Evolutionary conservation across 2,113 vertebrate species (phyloP).

Genomic region (Hymenochirus boettgeri): DNA sequence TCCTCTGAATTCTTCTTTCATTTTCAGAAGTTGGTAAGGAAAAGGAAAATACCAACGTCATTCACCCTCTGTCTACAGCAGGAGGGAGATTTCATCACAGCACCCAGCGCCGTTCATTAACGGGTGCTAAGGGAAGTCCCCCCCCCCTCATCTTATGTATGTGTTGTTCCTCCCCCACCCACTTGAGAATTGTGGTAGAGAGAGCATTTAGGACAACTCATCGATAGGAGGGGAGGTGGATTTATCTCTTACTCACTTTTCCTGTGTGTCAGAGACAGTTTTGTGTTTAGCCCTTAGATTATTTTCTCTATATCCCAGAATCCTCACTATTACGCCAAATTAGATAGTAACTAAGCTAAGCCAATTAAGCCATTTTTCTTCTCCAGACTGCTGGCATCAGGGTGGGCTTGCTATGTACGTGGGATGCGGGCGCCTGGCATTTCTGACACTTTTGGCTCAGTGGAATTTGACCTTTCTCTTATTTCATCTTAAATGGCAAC

Average conservation of each 20-base stretch:
- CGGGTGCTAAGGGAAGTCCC: constrained; percentile 26
- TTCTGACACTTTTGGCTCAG: constrained; percentile 18
- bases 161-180: constrained; percentile 12
- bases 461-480: constrained; percentile 28
- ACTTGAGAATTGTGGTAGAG: constrained; percentile 10
- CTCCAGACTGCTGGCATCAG: constrained; percentile 11
- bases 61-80: not conserved
- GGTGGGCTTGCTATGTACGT: constrained; percentile 12
- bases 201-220: constrained; percentile 32
- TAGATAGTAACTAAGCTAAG: too few species aligned
- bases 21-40: constrained; percentile 11
- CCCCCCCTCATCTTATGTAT: not conserved
- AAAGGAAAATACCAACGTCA: constrained; percentile 9
- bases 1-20: constrained; percentile 14
- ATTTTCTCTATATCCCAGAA: not conserved
- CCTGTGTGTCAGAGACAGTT: not conserved
- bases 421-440: constrained; percentile 17
- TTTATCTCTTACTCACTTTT: constrained; percentile 4
- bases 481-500: constrained; percentile 23
- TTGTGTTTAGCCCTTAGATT: not conserved
- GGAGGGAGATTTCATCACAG: constrained; percentile 1
- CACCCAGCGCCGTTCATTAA: constrained; percentile 24
- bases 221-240: not conserved
- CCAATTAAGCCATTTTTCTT: not conserved
- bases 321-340: not conserved